phyloP scores from a whole-genome alignment of 2,888 invertebrate species.

The Hoplodrina ambigua region DNA sequence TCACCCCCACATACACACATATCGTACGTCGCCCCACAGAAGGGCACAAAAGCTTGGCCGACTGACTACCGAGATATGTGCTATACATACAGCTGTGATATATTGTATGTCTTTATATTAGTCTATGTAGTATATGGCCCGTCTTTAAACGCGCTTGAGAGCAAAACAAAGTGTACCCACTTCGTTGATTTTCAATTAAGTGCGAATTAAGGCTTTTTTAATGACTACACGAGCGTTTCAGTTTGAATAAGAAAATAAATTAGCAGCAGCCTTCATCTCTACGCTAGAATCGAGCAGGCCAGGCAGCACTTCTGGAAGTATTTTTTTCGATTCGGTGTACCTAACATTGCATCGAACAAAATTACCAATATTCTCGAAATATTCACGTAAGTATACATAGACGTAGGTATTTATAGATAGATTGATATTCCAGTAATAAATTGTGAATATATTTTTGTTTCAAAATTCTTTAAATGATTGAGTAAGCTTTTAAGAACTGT shows the following conservation, averaged over 20 bases:
- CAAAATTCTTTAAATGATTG: too few species aligned
- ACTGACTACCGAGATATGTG: constrained; percentile 85
- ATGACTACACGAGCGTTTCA: neutral
- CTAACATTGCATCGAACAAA: too few species aligned
- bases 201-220: neutral
- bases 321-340: too few species aligned
- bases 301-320: too few species aligned
- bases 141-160: constrained; percentile 42
- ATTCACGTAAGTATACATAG: neutral
- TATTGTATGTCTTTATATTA: constrained; percentile 55
- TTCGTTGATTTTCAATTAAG: neutral
- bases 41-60: constrained; percentile 85
- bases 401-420: too few species aligned
- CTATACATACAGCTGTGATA: constrained; percentile 63
- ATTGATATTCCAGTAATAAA: neutral
- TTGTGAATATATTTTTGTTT: neutral
- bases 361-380: too few species aligned
- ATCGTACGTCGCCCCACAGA: constrained; percentile 70
- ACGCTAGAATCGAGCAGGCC: too few species aligned
- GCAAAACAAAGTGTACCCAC: constrained; percentile 27
- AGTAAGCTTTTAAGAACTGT: too few species aligned
- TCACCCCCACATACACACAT: constrained; percentile 61
- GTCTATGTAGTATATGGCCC: constrained; percentile 47
- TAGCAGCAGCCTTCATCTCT: too few species aligned
- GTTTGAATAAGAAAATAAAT: neutral